phyloP scores from a whole-genome alignment of 1,140 invertebrate genomes.

The Listronotus oregonensis region DNA sequence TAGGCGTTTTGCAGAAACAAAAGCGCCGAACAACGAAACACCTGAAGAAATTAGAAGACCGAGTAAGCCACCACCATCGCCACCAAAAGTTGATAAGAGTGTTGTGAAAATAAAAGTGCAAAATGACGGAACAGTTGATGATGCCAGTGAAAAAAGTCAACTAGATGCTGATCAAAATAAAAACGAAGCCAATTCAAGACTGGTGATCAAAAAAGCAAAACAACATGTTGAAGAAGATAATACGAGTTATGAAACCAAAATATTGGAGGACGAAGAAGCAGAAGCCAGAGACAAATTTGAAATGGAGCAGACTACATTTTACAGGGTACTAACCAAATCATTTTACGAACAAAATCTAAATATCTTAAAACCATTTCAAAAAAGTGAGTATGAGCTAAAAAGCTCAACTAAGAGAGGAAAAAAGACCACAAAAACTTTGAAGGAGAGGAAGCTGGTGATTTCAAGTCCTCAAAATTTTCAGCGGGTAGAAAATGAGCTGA shows the following conservation, averaged over 20 bases:
- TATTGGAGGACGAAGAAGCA: conserved; percentile 5
- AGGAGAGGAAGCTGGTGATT: conserved; percentile 21
- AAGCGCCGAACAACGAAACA: no score
- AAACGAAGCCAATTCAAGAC: no score
- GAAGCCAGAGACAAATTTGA: conserved; percentile 28
- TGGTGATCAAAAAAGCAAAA: background rate
- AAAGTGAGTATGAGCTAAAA: conserved; percentile 10
- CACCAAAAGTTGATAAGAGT: no score
- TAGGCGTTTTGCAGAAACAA: no score
- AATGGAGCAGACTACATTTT: conserved; percentile 22
- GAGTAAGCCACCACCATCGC: no score
- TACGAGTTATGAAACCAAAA: background rate
- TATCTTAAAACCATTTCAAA: conserved; percentile 4
- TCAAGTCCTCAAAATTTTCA: conserved; percentile 25
- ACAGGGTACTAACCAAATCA: conserved; percentile 23
- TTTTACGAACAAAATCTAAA: conserved; percentile 16
- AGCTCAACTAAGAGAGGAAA: conserved; percentile 21
- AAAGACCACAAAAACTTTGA: conserved; percentile 6
- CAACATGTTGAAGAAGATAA: background rate
- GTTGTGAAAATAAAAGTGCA: background rate
- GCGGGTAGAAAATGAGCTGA: conserved; percentile 15
- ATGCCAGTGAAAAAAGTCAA: background rate
- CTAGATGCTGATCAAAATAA: no score
- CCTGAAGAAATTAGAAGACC: no score
- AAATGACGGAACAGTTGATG: background rate